Evolutionary conservation across 1,140 invertebrate genomes (phyloP).

Genomic region (Diachasma alloeum): DNA sequence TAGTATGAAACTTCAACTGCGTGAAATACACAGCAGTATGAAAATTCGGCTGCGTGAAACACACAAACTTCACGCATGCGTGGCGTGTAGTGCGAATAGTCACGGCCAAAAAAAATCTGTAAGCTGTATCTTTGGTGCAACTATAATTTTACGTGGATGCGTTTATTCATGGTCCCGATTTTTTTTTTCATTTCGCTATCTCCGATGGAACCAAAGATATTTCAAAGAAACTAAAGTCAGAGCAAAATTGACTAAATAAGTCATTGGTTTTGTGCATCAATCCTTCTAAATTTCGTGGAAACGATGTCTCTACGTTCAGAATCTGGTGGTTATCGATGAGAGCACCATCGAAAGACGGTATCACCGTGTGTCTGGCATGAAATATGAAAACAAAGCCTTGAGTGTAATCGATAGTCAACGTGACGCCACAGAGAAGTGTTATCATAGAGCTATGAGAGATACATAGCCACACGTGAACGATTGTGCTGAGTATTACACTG

Average conservation of each 20-base stretch:
- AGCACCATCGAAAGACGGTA: conserved; percentile 14
- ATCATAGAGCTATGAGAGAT: conserved; percentile 18
- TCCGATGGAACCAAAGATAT: not conserved
- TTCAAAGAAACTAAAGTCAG: not conserved
- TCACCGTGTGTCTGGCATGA: conserved; percentile 40
- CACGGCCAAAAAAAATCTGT: too few relatives aligned
- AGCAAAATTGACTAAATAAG: too few relatives aligned
- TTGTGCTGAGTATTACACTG: not conserved
- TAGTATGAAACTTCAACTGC: too few relatives aligned
- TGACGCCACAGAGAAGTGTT: conserved; percentile 45
- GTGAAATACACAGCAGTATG: too few relatives aligned
- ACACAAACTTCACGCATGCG: too few relatives aligned
- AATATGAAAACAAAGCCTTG: conserved; percentile 56
- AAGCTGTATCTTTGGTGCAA: too few relatives aligned
- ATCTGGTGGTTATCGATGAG: not conserved
- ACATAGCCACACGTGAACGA: not conserved
- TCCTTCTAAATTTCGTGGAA: not conserved
- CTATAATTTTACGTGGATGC: too few relatives aligned
- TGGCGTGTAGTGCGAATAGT: too few relatives aligned
- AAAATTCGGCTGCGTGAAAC: too few relatives aligned
- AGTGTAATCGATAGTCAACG: conserved; percentile 53
- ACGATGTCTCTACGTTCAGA: not conserved
- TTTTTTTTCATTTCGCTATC: too few relatives aligned
- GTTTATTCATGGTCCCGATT: too few relatives aligned
- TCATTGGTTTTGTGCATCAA: not conserved